A percentile compares a stretch with the other conserved stretches of the same genome.
These are phyloP conservation scores for Thereva unica DNA, from an alignment of 2,888 invertebrate genomes.

Conservation along the genomic window DNA sequence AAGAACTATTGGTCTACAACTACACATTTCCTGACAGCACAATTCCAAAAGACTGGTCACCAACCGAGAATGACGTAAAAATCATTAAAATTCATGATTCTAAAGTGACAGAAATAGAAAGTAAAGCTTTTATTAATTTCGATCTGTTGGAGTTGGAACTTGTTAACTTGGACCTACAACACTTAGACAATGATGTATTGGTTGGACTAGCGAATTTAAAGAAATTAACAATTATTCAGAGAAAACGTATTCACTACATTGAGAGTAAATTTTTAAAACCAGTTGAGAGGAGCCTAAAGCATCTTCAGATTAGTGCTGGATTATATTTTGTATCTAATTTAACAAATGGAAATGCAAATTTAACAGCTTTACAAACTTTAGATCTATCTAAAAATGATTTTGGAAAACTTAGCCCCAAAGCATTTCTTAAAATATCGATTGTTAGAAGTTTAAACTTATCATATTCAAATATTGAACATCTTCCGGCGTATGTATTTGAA, in stretches of 20 bases:
- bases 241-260: constrained; percentile 39
- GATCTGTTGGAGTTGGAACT: constrained; percentile 1
- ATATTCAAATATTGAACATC: constrained; percentile 45
- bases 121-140: background rate
- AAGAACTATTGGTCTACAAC: background rate
- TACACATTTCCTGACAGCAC: constrained; percentile 10
- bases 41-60: background rate
- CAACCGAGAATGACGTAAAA: background rate
- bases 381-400: constrained; percentile 51
- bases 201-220: constrained; percentile 38
- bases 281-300: constrained; percentile 48
- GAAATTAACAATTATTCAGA: constrained; percentile 46
- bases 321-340: constrained; percentile 45
- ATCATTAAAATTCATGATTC: background rate
- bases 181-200: background rate
- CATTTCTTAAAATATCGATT: constrained; percentile 47
- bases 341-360: constrained; percentile 44
- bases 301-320: constrained; percentile 46
- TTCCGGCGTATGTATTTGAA: constrained; percentile 48
- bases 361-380: constrained; percentile 45
- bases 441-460: constrained; percentile 48
- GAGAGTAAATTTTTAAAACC: constrained; percentile 45
- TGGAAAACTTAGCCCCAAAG: constrained; percentile 36
- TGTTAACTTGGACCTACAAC: background rate
- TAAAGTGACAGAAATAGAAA: background rate